A percentile compares a stretch with the other conserved stretches of the same genome.
phyloP scores from a whole-genome alignment of 2,113 vertebrate species.

The Halichoerus grypus region DNA sequence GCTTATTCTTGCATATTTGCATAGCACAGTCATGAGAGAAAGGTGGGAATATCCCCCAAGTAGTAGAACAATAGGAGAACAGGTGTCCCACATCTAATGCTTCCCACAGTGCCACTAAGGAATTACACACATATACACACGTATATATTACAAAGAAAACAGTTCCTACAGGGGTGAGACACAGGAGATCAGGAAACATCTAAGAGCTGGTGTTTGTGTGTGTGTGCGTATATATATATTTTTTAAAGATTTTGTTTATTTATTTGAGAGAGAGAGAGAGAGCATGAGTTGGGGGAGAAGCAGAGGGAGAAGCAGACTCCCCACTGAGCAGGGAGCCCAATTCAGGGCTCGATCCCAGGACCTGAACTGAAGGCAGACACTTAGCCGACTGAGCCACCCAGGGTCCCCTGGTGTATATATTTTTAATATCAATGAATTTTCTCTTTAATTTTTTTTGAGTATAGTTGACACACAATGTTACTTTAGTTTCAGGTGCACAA shows the following conservation, averaged over 20 bases:
- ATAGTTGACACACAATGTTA: not conserved
- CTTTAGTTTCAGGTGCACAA: not conserved
- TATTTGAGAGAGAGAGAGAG: not conserved
- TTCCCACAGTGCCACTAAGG: not conserved
- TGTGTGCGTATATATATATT: no score
- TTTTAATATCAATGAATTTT: not conserved
- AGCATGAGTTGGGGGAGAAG: not conserved
- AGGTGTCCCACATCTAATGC: no score
- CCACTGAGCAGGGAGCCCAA: not conserved
- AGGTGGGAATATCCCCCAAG: no score
- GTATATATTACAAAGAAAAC: not conserved
- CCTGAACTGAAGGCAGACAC: not conserved
- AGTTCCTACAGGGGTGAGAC: not conserved
- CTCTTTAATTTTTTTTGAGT: not conserved
- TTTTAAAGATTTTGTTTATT: not conserved
- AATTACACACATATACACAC: not conserved
- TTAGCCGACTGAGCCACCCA: not conserved
- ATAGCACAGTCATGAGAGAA: fast-evolving
- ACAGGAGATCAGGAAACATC: not conserved
- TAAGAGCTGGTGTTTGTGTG: not conserved
- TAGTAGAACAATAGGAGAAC: fast-evolving
- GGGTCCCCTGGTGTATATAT: not conserved
- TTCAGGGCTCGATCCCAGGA: not conserved
- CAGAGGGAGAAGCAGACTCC: not conserved
- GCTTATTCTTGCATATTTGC: not conserved